These are phyloP conservation scores for Dolichoris vasculosae DNA, from an alignment of 1,140 invertebrate genomes.

Conservation along the genomic window DNA sequence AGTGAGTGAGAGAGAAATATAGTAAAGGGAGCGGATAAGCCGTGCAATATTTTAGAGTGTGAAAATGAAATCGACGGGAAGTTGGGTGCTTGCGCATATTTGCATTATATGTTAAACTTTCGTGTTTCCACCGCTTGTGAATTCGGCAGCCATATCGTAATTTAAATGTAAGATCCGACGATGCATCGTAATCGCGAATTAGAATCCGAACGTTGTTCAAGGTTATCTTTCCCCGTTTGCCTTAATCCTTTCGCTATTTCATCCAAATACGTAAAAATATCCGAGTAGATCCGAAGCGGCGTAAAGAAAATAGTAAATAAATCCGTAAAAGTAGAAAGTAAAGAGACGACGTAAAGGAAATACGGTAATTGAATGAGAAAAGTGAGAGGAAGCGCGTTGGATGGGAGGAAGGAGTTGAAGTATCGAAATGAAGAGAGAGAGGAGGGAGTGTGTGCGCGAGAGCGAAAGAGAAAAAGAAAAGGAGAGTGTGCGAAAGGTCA, in stretches of 20 bases:
- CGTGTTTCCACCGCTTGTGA: neutral
- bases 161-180: neutral
- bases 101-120: slow-evolving; percentile 10
- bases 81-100: neutral
- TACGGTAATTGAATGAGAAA: slow-evolving; percentile 37
- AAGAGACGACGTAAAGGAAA: neutral
- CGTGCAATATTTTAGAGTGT: neutral
- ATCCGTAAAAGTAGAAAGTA: neutral
- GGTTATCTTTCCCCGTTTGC: neutral
- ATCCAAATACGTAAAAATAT: neutral
- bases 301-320: neutral
- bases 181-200: neutral
- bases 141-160: neutral
- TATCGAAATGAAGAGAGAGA: neutral
- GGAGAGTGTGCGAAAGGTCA: neutral
- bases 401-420: neutral
- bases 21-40: neutral
- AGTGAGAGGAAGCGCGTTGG: neutral
- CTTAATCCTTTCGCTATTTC: neutral
- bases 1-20: neutral
- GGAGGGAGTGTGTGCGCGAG: neutral
- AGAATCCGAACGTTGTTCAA: slow-evolving; percentile 6
- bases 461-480: neutral
- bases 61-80: neutral
- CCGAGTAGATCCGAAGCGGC: no score